Conservation (phyloP, 2,797 vertebrate genomes). For the Tolypeutes matacus region DNA sequence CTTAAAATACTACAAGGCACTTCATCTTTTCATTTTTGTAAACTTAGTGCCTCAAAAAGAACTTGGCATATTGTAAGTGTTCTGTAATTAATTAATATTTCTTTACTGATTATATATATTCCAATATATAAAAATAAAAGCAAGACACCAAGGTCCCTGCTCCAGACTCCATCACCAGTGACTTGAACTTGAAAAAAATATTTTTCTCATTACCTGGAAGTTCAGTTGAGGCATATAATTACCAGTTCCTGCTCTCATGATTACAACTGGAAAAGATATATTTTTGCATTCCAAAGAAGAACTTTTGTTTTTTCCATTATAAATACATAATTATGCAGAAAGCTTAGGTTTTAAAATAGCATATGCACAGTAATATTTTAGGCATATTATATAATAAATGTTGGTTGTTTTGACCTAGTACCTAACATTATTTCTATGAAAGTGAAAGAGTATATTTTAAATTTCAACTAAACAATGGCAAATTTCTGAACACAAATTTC, state of each 20-base stretch:
- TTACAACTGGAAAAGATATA: too few relatives aligned
- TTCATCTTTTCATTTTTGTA: background rate
- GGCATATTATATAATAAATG: background rate
- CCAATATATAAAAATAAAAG: background rate
- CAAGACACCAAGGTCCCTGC: background rate
- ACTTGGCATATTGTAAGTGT: background rate
- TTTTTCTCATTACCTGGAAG: background rate
- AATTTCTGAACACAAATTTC: background rate
- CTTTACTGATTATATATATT: background rate
- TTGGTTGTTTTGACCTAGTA: background rate
- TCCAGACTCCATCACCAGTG: background rate
- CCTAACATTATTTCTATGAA: conserved; percentile 6
- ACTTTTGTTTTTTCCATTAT: too few relatives aligned
- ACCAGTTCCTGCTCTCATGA: background rate
- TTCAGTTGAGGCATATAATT: background rate
- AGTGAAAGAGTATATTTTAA: background rate
- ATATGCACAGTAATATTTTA: too few relatives aligned
- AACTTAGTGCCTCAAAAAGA: background rate
- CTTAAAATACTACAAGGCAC: background rate
- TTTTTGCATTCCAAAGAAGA: too few relatives aligned
- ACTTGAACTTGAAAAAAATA: background rate
- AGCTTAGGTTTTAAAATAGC: too few relatives aligned
- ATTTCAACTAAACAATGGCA: background rate
- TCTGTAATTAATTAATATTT: background rate
- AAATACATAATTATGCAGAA: too few relatives aligned